Percentiles rank a stretch among this genome's conserved stretches.
phyloP scores from a whole-genome alignment of 2,113 vertebrate species.

The Tinamus guttatus region DNA sequence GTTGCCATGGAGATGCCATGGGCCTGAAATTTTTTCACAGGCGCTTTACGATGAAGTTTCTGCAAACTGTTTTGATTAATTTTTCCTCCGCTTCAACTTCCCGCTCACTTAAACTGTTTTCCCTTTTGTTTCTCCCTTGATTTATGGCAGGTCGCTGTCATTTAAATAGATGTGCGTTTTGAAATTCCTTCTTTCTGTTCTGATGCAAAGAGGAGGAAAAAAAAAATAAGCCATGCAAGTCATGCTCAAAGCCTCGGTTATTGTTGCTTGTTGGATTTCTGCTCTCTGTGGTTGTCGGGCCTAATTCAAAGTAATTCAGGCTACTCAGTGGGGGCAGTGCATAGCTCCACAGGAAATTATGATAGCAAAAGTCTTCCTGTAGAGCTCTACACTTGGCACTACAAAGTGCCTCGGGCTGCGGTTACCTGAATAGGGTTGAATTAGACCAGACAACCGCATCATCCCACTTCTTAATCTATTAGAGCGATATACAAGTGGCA shows the following conservation, averaged over 20 bases:
- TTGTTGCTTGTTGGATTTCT: conserved; percentile 95
- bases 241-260: conserved; percentile 95
- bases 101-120: conserved; percentile 78
- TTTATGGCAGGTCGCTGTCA: conserved; percentile 84
- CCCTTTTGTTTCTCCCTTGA: conserved; percentile 82
- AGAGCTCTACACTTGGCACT: conserved; percentile 92
- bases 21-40: conserved; percentile 77
- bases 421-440: conserved; percentile 98
- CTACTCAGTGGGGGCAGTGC: conserved; percentile 88
- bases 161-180: conserved; percentile 82
- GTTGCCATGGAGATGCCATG: conserved; percentile 83
- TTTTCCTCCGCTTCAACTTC: conserved; percentile 77
- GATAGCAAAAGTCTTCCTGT: conserved; percentile 99
- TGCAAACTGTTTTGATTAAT: conserved; percentile 83
- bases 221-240: conserved; percentile 86
- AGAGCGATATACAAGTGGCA: conserved; percentile 97
- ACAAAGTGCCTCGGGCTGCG: conserved; percentile 92
- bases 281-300: conserved; percentile 97
- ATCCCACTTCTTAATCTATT: conserved; percentile 97
- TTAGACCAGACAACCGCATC: conserved; percentile 99
- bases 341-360: conserved; percentile 98
- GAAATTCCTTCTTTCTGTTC: conserved; percentile 81
- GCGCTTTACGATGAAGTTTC: conserved; percentile 80
- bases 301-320: conserved; percentile 98
- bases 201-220: conserved; percentile 62